phyloP scores from a whole-genome alignment of 2,888 invertebrate genomes.

The Brachyptera putata region DNA sequence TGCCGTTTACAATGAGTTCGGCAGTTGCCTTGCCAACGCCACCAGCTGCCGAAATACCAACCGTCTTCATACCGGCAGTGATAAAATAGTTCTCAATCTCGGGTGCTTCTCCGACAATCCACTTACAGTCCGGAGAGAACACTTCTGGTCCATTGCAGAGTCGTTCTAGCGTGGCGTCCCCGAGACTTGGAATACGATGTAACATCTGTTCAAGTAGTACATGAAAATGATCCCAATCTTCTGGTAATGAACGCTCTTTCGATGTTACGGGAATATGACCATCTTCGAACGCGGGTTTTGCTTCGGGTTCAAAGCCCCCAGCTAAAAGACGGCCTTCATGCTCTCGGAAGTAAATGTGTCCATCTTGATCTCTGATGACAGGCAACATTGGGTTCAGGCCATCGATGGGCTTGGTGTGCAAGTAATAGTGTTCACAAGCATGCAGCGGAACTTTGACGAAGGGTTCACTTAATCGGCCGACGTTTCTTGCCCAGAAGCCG shows the following conservation, averaged over 20 bases:
- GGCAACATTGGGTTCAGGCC: constrained; percentile 77
- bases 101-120: constrained; percentile 91
- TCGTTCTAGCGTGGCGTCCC: constrained; percentile 68
- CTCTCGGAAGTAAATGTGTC: constrained; percentile 80
- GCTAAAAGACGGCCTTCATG: constrained; percentile 79
- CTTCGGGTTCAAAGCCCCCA: constrained; percentile 87
- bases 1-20: constrained; percentile 79
- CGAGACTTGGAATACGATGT: constrained; percentile 74
- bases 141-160: constrained; percentile 89
- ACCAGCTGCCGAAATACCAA: constrained; percentile 92
- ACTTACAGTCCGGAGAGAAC: constrained; percentile 94
- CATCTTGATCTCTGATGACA: constrained; percentile 85
- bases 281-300: constrained; percentile 86
- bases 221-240: constrained; percentile 98
- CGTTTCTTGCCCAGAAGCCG: constrained; percentile 90
- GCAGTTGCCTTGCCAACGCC: constrained; percentile 90
- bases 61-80: constrained; percentile 94
- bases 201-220: constrained; percentile 79
- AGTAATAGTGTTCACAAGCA: constrained; percentile 89
- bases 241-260: constrained; percentile 63
- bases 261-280: constrained; percentile 58
- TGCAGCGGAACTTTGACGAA: constrained; percentile 84
- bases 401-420: constrained; percentile 79
- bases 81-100: constrained; percentile 90
- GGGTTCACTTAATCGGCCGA: constrained; percentile 81